These are phyloP conservation scores for Amphiura filiformis DNA, from an alignment of 35 echinoderm and acorn worm genomes.

Conservation along the genomic window DNA sequence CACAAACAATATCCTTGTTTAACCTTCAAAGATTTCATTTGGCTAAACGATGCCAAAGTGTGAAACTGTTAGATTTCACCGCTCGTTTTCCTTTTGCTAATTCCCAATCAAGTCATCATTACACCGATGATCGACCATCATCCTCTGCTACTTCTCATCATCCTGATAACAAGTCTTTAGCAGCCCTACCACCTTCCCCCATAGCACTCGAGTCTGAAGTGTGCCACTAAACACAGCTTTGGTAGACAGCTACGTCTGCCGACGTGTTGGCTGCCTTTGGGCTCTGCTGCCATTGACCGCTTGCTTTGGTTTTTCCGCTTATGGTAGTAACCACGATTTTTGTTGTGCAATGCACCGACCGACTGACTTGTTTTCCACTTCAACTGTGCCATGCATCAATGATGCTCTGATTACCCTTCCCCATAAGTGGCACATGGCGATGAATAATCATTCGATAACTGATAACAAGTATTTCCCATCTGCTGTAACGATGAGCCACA, in stretches of 20 bases:
- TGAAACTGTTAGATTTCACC: no score
- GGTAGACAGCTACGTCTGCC: not conserved
- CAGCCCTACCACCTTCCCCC: not conserved
- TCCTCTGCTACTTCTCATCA: not conserved
- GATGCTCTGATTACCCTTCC: not conserved
- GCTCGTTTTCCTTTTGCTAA: no score
- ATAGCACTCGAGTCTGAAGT: not conserved
- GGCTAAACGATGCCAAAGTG: no score
- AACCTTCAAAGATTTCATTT: no score
- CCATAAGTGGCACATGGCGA: not conserved
- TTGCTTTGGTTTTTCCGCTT: not conserved
- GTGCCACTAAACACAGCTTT: not conserved
- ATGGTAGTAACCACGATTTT: not conserved
- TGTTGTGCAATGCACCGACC: not conserved
- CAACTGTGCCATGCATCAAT: not conserved
- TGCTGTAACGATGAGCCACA: not conserved
- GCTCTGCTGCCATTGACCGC: not conserved
- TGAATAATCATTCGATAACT: not conserved
- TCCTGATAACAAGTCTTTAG: not conserved
- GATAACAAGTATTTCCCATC: not conserved
- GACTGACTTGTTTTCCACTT: not conserved
- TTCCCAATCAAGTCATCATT: no score
- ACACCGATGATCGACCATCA: no score
- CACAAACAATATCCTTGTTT: no score
- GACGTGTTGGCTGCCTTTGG: slow-evolving; percentile 8